Conservation (phyloP, 1,140 invertebrate genomes). For the Dolichoris vasculosae region DNA sequence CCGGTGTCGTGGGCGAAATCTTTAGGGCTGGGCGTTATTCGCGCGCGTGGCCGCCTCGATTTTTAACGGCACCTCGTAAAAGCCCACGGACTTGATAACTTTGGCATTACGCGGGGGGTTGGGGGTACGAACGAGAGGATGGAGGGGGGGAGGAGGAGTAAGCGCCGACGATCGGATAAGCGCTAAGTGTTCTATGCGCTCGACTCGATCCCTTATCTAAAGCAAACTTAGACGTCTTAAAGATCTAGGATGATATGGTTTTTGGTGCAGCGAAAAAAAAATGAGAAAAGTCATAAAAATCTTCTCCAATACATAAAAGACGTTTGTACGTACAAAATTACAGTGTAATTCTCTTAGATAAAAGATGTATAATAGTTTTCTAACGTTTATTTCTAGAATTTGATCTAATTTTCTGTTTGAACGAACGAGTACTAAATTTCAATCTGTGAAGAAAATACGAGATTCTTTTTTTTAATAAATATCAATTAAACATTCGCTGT, state of each 20-base stretch:
- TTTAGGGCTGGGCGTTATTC: constrained; percentile 28
- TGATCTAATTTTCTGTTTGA: too few species aligned
- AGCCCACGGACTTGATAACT: constrained; percentile 54
- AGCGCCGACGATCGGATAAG: background rate
- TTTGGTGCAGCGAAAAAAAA: background rate
- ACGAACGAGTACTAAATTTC: too few species aligned
- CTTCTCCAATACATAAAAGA: too few species aligned
- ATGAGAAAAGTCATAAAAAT: constrained; percentile 1
- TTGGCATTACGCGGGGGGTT: constrained; percentile 37
- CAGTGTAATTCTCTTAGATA: too few species aligned
- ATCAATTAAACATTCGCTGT: too few species aligned
- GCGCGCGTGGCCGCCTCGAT: constrained; percentile 6
- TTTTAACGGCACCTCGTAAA: constrained; percentile 58
- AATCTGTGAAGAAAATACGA: too few species aligned
- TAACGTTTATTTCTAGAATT: too few species aligned
- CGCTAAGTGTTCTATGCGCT: constrained; percentile 38
- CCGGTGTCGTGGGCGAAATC: constrained; percentile 21
- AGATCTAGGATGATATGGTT: background rate
- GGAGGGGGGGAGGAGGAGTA: too few species aligned
- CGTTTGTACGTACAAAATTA: too few species aligned
- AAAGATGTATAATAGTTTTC: too few species aligned
- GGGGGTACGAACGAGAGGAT: background rate
- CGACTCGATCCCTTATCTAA: background rate
- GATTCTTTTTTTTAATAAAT: too few species aligned
- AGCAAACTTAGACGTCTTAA: background rate